Evolutionary conservation across 2,113 vertebrate genomes (phyloP).

Genomic region (Garra rufa): DNA sequence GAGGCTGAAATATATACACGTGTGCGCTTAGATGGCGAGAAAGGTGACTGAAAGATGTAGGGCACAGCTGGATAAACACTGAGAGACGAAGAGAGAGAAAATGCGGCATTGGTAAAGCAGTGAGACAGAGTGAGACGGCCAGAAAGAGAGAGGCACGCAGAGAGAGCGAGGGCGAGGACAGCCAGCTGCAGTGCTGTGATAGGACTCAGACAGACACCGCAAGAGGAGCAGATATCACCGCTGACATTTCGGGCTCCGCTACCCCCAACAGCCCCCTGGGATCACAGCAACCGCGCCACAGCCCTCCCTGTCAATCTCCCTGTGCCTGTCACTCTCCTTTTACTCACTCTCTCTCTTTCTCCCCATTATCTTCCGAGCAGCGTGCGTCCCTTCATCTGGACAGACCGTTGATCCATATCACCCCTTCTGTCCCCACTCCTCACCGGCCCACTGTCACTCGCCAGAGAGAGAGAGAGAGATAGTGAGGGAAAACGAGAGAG

Average conservation of each 20-base stretch:
- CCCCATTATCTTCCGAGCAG: slow-evolving; percentile 48
- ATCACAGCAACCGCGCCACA: slow-evolving; percentile 21
- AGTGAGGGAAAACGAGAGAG: neutral
- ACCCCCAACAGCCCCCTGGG: slow-evolving; percentile 57
- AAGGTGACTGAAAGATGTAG: slow-evolving; percentile 54
- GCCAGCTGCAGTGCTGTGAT: slow-evolving; percentile 72
- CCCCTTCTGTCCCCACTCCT: slow-evolving; percentile 41
- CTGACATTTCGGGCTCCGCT: slow-evolving; percentile 85
- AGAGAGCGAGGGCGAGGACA: slow-evolving; percentile 57
- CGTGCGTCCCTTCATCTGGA: slow-evolving; percentile 50
- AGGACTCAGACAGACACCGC: slow-evolving; percentile 63
- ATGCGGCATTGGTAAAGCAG: slow-evolving; percentile 46
- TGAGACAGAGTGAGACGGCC: neutral
- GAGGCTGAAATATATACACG: neutral
- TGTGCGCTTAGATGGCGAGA: neutral
- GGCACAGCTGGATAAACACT: slow-evolving; percentile 6
- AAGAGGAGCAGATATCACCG: slow-evolving; percentile 72
- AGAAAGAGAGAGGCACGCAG: slow-evolving; percentile 33
- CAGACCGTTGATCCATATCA: slow-evolving; percentile 52
- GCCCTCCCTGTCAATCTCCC: slow-evolving; percentile 70
- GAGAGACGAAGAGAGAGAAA: neutral
- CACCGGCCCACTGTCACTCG: slow-evolving; percentile 30
- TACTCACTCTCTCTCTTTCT: slow-evolving; percentile 53
- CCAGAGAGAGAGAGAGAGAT: slow-evolving; percentile 14
- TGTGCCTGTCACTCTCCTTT: slow-evolving; percentile 51